Evolutionary conservation across 2,888 invertebrate genomes (phyloP).

Genomic region (Zaprionus lineosus): DNA sequence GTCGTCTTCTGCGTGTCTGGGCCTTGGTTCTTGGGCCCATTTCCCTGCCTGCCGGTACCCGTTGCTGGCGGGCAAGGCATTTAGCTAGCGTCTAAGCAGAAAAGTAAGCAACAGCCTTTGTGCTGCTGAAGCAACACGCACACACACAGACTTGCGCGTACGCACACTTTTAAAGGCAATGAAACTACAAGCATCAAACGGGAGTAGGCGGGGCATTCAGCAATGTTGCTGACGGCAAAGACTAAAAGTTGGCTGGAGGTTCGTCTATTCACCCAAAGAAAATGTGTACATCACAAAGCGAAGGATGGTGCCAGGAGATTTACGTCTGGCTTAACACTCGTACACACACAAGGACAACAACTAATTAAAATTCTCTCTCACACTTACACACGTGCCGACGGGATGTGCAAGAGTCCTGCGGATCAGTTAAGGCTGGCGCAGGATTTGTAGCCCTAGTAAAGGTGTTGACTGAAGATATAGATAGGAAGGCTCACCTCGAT

Average conservation of each 20-base stretch:
- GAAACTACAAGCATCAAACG: slow-evolving; percentile 42
- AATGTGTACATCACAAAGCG: slow-evolving; percentile 44
- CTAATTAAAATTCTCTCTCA: slow-evolving; percentile 14
- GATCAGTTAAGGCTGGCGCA: not conserved
- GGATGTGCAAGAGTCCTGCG: not conserved
- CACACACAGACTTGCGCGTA: slow-evolving; percentile 11
- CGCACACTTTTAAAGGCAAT: slow-evolving; percentile 54
- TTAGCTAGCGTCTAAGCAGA: slow-evolving; percentile 69
- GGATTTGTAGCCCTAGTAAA: not conserved
- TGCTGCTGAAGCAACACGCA: slow-evolving; percentile 35
- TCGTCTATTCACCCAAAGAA: slow-evolving; percentile 31
- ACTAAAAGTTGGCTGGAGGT: slow-evolving; percentile 46
- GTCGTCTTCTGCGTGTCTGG: slow-evolving; percentile 1
- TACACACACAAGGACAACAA: slow-evolving; percentile 14
- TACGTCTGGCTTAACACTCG: no score
- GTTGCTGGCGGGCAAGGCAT: slow-evolving; percentile 64
- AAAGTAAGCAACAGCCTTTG: slow-evolving; percentile 74
- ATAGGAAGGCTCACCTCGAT: slow-evolving; percentile 17
- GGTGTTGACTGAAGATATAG: slow-evolving; percentile 10
- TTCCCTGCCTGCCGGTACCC: not conserved
- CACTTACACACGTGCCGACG: not conserved
- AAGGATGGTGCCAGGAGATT: not conserved
- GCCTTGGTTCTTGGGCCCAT: not conserved
- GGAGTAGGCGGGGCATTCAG: slow-evolving; percentile 51
- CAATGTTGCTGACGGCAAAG: slow-evolving; percentile 59